phyloP scores from a whole-genome alignment of 2,113 vertebrate genomes.

The Chroicocephalus ridibundus region DNA sequence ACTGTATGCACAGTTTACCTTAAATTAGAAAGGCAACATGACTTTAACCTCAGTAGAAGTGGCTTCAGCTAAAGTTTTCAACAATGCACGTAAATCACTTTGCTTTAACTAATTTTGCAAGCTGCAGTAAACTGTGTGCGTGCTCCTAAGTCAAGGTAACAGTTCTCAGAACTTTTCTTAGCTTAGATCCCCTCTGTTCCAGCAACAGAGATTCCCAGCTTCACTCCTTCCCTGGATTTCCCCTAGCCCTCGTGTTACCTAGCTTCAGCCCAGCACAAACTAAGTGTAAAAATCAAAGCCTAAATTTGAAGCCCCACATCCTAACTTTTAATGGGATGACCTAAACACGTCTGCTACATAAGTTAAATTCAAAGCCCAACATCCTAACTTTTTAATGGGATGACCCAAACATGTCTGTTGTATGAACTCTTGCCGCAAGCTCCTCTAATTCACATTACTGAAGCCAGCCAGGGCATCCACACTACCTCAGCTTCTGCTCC shows the following conservation, averaged over 20 bases:
- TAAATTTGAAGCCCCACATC: neutral
- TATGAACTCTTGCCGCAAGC: neutral
- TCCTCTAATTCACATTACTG: neutral
- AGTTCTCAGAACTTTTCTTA: neutral
- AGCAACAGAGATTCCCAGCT: neutral
- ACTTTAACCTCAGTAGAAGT: neutral
- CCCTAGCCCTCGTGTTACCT: neutral
- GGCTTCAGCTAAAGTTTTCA: neutral
- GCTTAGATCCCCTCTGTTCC: neutral
- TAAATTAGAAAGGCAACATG: neutral
- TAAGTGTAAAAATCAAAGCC: neutral
- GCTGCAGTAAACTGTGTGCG: neutral
- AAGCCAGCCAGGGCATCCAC: neutral
- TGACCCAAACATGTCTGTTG: neutral
- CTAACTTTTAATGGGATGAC: neutral
- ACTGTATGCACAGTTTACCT: neutral
- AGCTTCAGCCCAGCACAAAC: neutral
- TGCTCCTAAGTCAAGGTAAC: neutral
- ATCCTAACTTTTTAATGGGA: neutral
- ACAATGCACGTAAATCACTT: neutral
- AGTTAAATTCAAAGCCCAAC: neutral
- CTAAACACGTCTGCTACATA: rapidly evolving
- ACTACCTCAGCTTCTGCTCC: neutral
- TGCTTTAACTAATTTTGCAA: neutral
- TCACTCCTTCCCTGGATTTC: neutral